These are phyloP conservation scores for Junonia oenone DNA, from an alignment of 2,888 invertebrate genomes.

Conservation along the genomic window DNA sequence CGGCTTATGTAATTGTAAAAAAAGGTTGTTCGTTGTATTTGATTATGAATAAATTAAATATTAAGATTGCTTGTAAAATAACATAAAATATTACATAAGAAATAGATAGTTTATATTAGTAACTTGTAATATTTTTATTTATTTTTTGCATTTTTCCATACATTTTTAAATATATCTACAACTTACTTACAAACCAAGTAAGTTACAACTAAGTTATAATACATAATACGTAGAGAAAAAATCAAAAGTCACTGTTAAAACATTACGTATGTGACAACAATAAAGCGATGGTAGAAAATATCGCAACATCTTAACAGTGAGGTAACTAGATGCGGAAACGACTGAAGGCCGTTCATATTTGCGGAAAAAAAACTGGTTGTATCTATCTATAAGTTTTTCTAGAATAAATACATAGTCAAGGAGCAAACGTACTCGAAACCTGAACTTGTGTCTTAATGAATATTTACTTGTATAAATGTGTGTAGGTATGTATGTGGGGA, in stretches of 20 bases:
- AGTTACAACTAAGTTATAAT: background rate
- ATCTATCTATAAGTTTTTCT: background rate
- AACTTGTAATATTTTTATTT: too few relatives aligned
- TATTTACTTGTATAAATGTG: too few relatives aligned
- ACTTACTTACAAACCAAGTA: too few relatives aligned
- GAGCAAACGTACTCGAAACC: background rate
- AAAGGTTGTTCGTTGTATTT: too few relatives aligned
- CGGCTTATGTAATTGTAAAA: background rate
- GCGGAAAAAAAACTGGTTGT: slow-evolving; percentile 40
- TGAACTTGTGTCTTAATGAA: background rate
- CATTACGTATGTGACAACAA: slow-evolving; percentile 22
- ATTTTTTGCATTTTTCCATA: too few relatives aligned
- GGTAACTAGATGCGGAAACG: slow-evolving; percentile 53
- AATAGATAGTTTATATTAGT: too few relatives aligned
- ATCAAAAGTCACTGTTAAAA: slow-evolving; percentile 21
- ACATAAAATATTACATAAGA: too few relatives aligned
- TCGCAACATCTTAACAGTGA: slow-evolving; percentile 40
- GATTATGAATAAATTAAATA: too few relatives aligned
- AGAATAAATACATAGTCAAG: background rate
- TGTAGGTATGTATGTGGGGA: too few relatives aligned
- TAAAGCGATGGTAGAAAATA: slow-evolving; percentile 29
- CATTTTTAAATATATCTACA: too few relatives aligned
- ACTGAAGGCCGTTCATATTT: slow-evolving; percentile 48
- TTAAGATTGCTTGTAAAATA: too few relatives aligned
- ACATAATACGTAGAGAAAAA: background rate